Base-by-base conservation (phyloP, 2,797 vertebrate species). In the Brotula barbata region DNA sequence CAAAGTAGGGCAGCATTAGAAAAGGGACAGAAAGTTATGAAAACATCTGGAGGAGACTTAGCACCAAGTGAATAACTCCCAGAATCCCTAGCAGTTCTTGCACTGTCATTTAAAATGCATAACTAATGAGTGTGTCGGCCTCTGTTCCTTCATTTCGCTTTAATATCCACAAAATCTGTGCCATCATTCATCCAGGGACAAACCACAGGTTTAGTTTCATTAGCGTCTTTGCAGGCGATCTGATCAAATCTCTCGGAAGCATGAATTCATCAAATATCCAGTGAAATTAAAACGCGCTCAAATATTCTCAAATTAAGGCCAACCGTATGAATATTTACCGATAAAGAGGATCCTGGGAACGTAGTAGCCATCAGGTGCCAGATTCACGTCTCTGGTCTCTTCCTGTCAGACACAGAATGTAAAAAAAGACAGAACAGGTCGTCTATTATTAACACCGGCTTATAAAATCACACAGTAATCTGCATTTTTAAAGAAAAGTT, bases 281-380 rank as follows among this genome's bases (percentile, higher is more conserved):
- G 6, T 59, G 25, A 36, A 23, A 45, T 8, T 16, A 13, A 22
- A 21, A 16, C 16, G 1, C 19, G 1, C 31, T 39, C 3, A 10
- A 21, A 14, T 16, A 2, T 22, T 25, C 20, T 9, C 17, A 46
- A 25, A n/a, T 13, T 19, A 46, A 48, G 36, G 60, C 34, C 9
- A 40, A 58, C 28, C 2, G 10, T 39, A 19, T 14, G 28, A 47
- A 22, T 47, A 47, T 46, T 70, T 90, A 96, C 95, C 94, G 70
- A 96, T 72, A 87, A 96, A 97, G 74, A 96, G 59, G 80, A 96
- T 95, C 78, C 94, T 89, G 65, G 94, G 94, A 45, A 95, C 93
- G 0, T 97, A 95, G 40, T 88, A 75, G 33, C 95, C 94, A 47
- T 97, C 95, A 60, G 93, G 93, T 22, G 93, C 90, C 80, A 96